Evolutionary conservation across 2,888 invertebrate genomes (phyloP).

Genomic region (Trachelus iudaicus): DNA sequence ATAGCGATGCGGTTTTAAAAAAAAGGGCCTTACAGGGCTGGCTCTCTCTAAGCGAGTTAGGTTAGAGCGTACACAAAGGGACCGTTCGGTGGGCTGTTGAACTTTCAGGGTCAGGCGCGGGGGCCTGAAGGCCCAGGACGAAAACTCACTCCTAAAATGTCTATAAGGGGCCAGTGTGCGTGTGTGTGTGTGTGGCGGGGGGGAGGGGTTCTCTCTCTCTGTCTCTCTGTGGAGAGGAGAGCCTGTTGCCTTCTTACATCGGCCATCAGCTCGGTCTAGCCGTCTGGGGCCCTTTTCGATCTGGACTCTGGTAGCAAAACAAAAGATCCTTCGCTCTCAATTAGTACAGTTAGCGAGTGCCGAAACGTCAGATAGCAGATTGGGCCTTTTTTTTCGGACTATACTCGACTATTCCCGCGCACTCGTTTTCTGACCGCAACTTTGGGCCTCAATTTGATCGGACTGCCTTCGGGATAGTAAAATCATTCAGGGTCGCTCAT

Average conservation of each 20-base stretch:
- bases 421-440: neutral
- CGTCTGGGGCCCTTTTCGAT: neutral
- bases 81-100: conserved; percentile 35
- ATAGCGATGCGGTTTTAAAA: neutral
- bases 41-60: conserved; percentile 13
- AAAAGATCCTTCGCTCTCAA: neutral
- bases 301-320: neutral
- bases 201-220: too few species aligned
- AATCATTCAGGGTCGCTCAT: neutral
- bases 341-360: neutral
- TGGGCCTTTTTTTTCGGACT: neutral
- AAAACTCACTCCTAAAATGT: conserved; percentile 8
- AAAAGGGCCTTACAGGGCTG: neutral
- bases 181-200: neutral
- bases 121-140: conserved; percentile 16
- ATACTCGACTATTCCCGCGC: neutral
- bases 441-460: neutral
- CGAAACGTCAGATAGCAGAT: neutral
- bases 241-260: neutral
- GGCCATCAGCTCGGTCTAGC: neutral
- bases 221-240: neutral
- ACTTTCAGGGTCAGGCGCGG: conserved; percentile 23
- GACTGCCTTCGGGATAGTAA: neutral
- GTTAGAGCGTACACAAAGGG: conserved; percentile 62
- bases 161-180: neutral